These are phyloP conservation scores for Drosophila quasianomalipes DNA, from an alignment of 2,888 invertebrate species.

Conservation along the genomic window DNA sequence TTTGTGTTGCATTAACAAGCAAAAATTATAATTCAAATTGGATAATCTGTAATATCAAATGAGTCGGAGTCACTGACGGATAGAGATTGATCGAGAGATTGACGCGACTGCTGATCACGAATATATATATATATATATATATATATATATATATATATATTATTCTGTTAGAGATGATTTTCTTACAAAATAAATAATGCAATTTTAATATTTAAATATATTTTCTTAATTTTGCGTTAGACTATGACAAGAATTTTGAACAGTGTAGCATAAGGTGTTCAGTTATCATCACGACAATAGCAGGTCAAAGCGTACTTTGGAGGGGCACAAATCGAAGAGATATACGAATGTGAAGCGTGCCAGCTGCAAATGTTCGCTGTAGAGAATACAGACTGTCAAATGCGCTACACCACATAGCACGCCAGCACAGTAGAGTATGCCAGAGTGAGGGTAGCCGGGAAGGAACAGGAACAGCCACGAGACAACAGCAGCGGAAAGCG, in stretches of 20 bases:
- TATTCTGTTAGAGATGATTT: no score
- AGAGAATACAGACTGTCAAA: constrained; percentile 4
- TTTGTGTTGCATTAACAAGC: neutral
- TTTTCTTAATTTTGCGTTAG: neutral
- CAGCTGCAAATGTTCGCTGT: constrained; percentile 64
- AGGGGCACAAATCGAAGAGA: constrained; percentile 59
- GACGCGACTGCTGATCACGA: neutral
- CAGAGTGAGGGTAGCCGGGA: constrained; percentile 4
- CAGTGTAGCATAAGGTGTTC: constrained; percentile 61
- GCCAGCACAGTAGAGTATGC: constrained; percentile 17
- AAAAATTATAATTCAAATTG: neutral
- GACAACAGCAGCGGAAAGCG: constrained; percentile 48
- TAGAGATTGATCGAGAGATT: neutral
- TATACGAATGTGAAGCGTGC: constrained; percentile 68
- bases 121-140: no score
- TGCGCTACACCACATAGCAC: constrained; percentile 35
- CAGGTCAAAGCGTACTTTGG: constrained; percentile 61
- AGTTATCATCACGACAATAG: constrained; percentile 49
- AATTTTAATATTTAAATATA: neutral
- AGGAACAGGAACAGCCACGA: constrained; percentile 43
- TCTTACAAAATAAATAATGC: neutral
- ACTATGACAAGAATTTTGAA: constrained; percentile 7
- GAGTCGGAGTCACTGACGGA: neutral
- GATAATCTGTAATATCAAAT: no score
- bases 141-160: neutral